Evolutionary conservation across 2,888 invertebrate species (phyloP), one percentile per base, ranked within the genome.

Genomic region (Campoplex capitator): DNA sequence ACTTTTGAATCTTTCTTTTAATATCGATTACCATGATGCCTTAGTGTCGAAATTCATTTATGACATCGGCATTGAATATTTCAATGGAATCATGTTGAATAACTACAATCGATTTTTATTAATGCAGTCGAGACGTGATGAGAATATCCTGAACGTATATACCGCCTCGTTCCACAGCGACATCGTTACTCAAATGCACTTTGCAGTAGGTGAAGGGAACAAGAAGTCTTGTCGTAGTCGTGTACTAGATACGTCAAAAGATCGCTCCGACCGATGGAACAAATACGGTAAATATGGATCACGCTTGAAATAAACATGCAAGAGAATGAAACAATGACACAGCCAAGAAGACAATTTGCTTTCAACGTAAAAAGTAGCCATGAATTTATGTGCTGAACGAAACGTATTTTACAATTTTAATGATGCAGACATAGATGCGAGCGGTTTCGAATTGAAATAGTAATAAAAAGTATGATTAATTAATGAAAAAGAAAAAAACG

Each of bases 171-270:
- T 77, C 35, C 23, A 83, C 70, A 76, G 51, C 32, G 45, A 67
- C 70, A 48, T n/a, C 1, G 51, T 81, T 81, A 74, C 75, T 58
- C 62, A 62, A 38, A 71, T 62, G 35, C 38, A 71, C 42, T 77
- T 62, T 65, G 38, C 58, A 83, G 58, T 42, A 58, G 38, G 58
- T 68, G 38, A 73, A 70, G 51, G 51, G 73, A 56, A 70, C 54
- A 28, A 23, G 35, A 81, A 75, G 86, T 79, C 67, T 54, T 77
- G 62, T 81, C 75, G 81, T 83, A 75, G 74, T 68, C 62, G 78
- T 83, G 77, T 58, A 67, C 82, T 78, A 83, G 81, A 84, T 79
- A 81, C 75, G 74, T 83, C 67, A 62, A 78, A 62, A 71, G 77
- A 77, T 62, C 62, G 38, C 23, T 58, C 62, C 48, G n/a, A 62